A percentile compares a stretch with the other conserved stretches of the same genome.
These are phyloP conservation scores for Diorhabda carinulata DNA, from an alignment of 1,140 invertebrate genomes.

Conservation along the genomic window DNA sequence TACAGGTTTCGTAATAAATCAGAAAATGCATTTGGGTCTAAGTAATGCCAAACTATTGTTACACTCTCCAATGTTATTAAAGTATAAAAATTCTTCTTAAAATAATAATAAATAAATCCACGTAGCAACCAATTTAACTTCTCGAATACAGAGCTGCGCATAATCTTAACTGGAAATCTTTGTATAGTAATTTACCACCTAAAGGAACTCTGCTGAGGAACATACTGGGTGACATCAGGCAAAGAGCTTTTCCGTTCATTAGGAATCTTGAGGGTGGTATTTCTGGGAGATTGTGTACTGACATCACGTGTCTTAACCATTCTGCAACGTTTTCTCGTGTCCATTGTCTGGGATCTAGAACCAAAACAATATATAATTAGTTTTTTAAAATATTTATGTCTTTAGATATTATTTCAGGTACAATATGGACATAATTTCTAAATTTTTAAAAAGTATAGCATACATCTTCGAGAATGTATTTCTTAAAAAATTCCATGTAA, in stretches of 20 bases:
- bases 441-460: no score
- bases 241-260: conserved; percentile 76
- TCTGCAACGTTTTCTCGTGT: conserved; percentile 60
- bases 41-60: background rate
- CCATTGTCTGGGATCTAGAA: conserved; percentile 67
- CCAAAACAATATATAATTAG: conserved; percentile 4
- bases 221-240: conserved; percentile 71
- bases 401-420: no score
- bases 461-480: no score
- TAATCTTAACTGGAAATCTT: conserved; percentile 47
- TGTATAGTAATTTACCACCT: conserved; percentile 64
- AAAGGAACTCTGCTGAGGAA: conserved; percentile 65
- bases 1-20: background rate
- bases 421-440: no score
- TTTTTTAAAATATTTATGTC: no score
- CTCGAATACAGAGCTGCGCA: conserved; percentile 39
- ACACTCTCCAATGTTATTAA: background rate
- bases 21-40: background rate
- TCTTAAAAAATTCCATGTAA: no score
- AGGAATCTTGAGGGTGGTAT: conserved; percentile 60
- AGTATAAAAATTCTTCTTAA: no score
- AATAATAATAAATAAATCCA: no score
- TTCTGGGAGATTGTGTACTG: conserved; percentile 56
- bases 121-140: conserved; percentile 14
- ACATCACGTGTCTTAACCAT: conserved; percentile 60